Percentiles rank a stretch among this genome's conserved stretches.
These are phyloP conservation scores for Oxytorus armatus DNA, from an alignment of 2,888 invertebrate genomes.

Conservation along the genomic window DNA sequence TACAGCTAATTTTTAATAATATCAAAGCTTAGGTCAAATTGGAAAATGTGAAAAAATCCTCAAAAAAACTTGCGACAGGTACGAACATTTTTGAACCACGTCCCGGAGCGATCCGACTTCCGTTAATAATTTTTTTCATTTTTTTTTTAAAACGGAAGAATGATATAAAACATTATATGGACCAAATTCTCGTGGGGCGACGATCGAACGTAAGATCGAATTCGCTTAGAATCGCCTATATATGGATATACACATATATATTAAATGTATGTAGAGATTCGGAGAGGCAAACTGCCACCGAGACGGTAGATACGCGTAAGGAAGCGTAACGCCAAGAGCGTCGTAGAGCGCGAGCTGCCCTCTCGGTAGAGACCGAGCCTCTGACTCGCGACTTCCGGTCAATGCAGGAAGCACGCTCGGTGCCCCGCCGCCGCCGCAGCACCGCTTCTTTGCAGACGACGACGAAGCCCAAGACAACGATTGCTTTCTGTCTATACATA, in stretches of 20 bases:
- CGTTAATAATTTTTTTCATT: too few relatives aligned
- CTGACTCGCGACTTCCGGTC: slow-evolving; percentile 85
- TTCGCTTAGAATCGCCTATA: background rate
- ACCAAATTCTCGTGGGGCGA: too few relatives aligned
- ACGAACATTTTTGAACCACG: too few relatives aligned
- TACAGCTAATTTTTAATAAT: too few relatives aligned
- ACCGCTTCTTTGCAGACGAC: slow-evolving; percentile 59
- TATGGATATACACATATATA: background rate
- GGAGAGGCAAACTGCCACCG: slow-evolving; percentile 77
- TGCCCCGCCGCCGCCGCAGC: slow-evolving; percentile 75
- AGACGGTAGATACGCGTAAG: slow-evolving; percentile 76
- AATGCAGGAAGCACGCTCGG: slow-evolving; percentile 84
- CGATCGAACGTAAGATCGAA: background rate
- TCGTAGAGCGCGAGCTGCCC: slow-evolving; percentile 58
- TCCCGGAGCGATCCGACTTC: too few relatives aligned
- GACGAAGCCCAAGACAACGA: slow-evolving; percentile 49
- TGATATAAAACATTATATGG: too few relatives aligned
- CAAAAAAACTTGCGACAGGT: too few relatives aligned
- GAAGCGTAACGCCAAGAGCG: slow-evolving; percentile 82
- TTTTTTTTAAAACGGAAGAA: too few relatives aligned
- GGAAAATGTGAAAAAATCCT: too few relatives aligned
- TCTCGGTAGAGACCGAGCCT: slow-evolving; percentile 82
- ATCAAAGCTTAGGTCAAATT: too few relatives aligned
- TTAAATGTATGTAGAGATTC: slow-evolving; percentile 18
- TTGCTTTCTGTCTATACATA: background rate